These are phyloP conservation scores for Gavia stellata DNA, from an alignment of 2,113 vertebrate genomes.

Conservation along the genomic window DNA sequence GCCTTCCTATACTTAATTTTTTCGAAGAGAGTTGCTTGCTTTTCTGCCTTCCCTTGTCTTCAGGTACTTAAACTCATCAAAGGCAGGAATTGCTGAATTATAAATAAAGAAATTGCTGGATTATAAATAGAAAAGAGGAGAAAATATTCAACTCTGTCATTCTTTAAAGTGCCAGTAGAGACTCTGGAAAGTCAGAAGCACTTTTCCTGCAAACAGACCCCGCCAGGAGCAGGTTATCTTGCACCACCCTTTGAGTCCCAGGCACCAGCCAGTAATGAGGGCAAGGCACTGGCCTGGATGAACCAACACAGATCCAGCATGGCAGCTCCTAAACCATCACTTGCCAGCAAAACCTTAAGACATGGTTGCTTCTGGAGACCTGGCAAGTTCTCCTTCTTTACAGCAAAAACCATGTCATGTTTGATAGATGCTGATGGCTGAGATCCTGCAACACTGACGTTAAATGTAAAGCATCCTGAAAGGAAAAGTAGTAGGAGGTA, in stretches of 20 bases:
- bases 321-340: neutral
- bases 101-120: too few species aligned
- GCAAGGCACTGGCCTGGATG: neutral
- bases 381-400: neutral
- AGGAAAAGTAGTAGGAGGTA: neutral
- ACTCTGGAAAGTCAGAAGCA: neutral
- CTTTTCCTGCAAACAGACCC: rapidly evolving
- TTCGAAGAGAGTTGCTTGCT: rapidly evolving
- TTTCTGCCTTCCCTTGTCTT: neutral
- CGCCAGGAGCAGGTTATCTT: rapidly evolving
- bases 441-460: neutral
- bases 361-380: neutral
- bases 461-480: neutral
- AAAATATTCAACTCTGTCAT: neutral
- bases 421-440: neutral
- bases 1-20: neutral
- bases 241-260: rapidly evolving
- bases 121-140: neutral
- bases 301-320: neutral
- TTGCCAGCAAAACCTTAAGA: neutral
- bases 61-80: neutral
- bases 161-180: neutral
- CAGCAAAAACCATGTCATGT: neutral
- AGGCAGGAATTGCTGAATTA: neutral
- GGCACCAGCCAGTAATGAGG: neutral